Evolutionary conservation across 2,888 invertebrate genomes (phyloP).

Genomic region (Macrosoma leucophasiata): DNA sequence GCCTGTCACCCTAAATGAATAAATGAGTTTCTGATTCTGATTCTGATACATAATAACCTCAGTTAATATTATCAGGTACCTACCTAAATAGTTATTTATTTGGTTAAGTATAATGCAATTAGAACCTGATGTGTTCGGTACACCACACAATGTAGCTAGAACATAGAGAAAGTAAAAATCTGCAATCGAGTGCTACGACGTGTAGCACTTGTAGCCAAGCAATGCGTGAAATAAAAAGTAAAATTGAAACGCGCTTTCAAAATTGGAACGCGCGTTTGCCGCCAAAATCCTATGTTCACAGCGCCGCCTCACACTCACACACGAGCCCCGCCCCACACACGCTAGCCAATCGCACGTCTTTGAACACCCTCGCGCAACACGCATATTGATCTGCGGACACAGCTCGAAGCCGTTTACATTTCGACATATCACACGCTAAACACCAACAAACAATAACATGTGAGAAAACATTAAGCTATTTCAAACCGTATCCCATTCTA

Average conservation of each 20-base stretch:
- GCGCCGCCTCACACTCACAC: conserved; percentile 58
- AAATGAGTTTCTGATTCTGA: too few relatives aligned
- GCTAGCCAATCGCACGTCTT: conserved; percentile 66
- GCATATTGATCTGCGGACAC: conserved; percentile 75
- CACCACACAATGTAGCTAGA: too few relatives aligned
- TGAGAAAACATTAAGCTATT: conserved; percentile 29
- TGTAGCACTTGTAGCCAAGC: too few relatives aligned
- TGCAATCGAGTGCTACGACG: too few relatives aligned
- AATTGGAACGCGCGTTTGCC: conserved; percentile 56
- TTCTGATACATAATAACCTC: too few relatives aligned
- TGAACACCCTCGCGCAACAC: conserved; percentile 68
- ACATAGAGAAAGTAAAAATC: too few relatives aligned
- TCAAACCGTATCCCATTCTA: conserved; percentile 14
- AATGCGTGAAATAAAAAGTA: too few relatives aligned
- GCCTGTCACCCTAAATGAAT: too few relatives aligned
- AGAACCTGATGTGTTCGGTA: too few relatives aligned
- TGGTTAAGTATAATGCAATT: too few relatives aligned
- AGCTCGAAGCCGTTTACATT: conserved; percentile 71
- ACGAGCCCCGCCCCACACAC: conserved; percentile 65
- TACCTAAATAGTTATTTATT: too few relatives aligned
- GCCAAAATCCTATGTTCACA: conserved; percentile 54
- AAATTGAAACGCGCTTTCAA: conserved; percentile 46
- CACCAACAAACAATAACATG: conserved; percentile 71
- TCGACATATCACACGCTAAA: conserved; percentile 75
- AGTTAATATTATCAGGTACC: too few relatives aligned